A percentile compares a stretch with the other conserved stretches of the same genome.
phyloP scores from a whole-genome alignment of 2,113 vertebrate genomes.

The Hippoglossus stenolepis region DNA sequence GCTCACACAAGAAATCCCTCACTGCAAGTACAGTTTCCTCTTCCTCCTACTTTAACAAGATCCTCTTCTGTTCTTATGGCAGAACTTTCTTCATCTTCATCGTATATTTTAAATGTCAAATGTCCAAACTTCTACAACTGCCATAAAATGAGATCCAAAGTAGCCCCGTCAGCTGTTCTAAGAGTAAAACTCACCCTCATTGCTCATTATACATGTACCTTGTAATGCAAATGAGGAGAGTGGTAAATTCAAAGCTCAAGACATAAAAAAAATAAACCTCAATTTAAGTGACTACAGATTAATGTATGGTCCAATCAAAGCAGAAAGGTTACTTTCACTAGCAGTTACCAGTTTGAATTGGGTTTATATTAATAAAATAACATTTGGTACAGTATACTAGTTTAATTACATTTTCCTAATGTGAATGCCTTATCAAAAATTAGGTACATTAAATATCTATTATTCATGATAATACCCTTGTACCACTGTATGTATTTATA shows the following conservation, averaged over 20 bases:
- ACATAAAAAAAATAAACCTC: not conserved
- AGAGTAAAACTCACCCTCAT: not conserved
- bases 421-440: no score
- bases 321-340: not conserved
- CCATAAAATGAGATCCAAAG: not conserved
- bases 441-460: no score
- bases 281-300: not conserved
- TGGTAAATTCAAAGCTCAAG: not conserved
- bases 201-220: not conserved
- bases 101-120: slow-evolving; percentile 16
- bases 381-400: no score
- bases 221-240: not conserved
- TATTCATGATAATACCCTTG: no score
- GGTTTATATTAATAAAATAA: no score
- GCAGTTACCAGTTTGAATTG: no score
- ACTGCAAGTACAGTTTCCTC: slow-evolving; percentile 11
- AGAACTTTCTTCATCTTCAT: slow-evolving; percentile 17
- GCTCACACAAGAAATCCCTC: slow-evolving; percentile 22
- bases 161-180: not conserved
- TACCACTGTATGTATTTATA: no score
- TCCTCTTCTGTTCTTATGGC: not conserved
- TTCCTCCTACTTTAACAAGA: slow-evolving; percentile 16
- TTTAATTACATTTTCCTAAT: no score
- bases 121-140: not conserved
- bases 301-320: not conserved